Evolutionary conservation across 2,113 vertebrate genomes (phyloP).

Genomic region (Bostrychus sinensis): DNA sequence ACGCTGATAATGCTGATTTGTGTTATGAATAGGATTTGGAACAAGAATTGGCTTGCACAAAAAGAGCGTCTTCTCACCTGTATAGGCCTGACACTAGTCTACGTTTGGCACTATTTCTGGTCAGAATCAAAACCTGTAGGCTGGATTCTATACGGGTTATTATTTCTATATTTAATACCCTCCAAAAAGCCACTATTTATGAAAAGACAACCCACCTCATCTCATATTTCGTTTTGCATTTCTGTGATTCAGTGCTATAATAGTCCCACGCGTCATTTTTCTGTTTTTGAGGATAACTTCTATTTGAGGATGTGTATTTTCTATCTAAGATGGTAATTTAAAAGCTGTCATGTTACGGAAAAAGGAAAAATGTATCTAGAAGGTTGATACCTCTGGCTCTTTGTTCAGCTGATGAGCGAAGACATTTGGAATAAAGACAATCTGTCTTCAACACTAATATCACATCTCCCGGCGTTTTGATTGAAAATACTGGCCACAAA

Average conservation of each 20-base stretch:
- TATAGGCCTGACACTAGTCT: constrained; percentile 63
- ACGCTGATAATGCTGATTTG: constrained; percentile 84
- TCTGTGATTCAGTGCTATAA: constrained; percentile 88
- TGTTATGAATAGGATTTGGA: constrained; percentile 80
- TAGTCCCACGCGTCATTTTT: constrained; percentile 83
- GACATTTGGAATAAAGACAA: constrained; percentile 99
- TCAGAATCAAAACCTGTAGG: constrained; percentile 70
- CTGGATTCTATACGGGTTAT: constrained; percentile 78
- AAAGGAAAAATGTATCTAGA: constrained; percentile 85
- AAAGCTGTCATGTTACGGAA: constrained; percentile 89
- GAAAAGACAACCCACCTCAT: constrained; percentile 47
- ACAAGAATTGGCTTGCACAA: constrained; percentile 84
- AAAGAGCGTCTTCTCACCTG: constrained; percentile 69
- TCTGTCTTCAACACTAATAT: constrained; percentile 86
- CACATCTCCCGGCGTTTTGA: constrained; percentile 1
- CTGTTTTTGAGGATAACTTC: constrained; percentile 86
- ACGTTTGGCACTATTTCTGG: constrained; percentile 61
- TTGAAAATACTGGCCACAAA: not conserved
- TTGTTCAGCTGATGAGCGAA: constrained; percentile 94
- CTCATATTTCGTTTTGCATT: constrained; percentile 74
- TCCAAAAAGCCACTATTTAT: constrained; percentile 73
- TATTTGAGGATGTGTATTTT: constrained; percentile 87
- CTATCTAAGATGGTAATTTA: constrained; percentile 83
- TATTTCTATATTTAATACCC: constrained; percentile 73
- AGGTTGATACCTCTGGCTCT: constrained; percentile 90